Evolutionary conservation across 1,140 invertebrate genomes (phyloP).

Genomic region (Zaprionus africanus): DNA sequence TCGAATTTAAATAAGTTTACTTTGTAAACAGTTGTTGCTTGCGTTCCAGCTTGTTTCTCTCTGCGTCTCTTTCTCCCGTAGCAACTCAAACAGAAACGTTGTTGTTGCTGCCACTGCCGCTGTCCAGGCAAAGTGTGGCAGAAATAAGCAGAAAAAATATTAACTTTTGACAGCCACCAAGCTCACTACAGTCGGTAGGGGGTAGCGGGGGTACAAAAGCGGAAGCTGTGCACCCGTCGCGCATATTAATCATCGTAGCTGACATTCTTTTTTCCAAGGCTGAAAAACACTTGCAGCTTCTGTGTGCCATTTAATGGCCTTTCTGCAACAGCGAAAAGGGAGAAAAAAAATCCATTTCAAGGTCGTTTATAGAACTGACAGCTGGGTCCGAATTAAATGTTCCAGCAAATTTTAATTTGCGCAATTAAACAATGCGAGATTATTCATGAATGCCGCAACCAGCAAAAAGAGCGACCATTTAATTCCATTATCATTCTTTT

Average conservation of each 20-base stretch:
- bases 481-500: background rate
- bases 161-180: conserved; percentile 68
- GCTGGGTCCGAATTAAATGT: conserved; percentile 54
- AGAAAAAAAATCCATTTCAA: conserved; percentile 54
- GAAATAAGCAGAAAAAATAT: conserved; percentile 55
- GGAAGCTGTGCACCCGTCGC: conserved; percentile 44
- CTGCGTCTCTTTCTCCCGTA: background rate
- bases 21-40: conserved; percentile 68
- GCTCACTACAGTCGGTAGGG: background rate
- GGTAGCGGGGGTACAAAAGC: background rate
- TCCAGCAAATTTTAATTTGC: conserved; percentile 34
- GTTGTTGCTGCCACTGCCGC: conserved; percentile 16
- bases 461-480: background rate
- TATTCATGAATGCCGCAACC: background rate
- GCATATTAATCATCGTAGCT: conserved; percentile 76
- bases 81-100: conserved; percentile 42
- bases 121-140: conserved; percentile 33
- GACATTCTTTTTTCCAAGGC: conserved; percentile 46
- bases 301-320: conserved; percentile 59
- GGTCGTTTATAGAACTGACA: conserved; percentile 57
- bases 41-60: conserved; percentile 19
- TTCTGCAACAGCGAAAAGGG: conserved; percentile 14
- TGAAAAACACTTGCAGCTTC: conserved; percentile 48
- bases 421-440: conserved; percentile 31
- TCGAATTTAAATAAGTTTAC: conserved; percentile 83